Percentiles rank a stretch among this genome's conserved stretches.
phyloP scores from a whole-genome alignment of 2,888 invertebrate genomes.

The Pseudococcus jackbeardsleyi region DNA sequence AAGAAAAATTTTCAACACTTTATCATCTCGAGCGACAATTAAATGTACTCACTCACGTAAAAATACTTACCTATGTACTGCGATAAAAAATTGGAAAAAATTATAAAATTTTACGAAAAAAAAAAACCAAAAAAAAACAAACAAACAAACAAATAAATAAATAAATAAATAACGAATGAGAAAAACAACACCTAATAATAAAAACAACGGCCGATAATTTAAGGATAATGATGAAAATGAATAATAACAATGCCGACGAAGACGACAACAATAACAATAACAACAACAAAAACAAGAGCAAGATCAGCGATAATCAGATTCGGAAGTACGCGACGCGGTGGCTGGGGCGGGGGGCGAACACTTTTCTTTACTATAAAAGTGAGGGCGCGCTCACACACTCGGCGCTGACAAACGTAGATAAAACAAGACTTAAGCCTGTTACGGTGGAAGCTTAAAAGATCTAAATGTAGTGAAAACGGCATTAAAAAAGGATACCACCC shows the following conservation, averaged over 20 bases:
- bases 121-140: neutral
- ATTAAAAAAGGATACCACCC: conserved; percentile 64
- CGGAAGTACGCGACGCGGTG: neutral
- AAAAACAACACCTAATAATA: neutral
- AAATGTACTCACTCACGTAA: too few relatives aligned
- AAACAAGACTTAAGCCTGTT: conserved; percentile 65
- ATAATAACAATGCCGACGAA: neutral
- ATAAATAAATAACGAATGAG: too few relatives aligned
- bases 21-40: too few relatives aligned
- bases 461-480: conserved; percentile 64
- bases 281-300: neutral
- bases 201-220: neutral
- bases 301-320: conserved; percentile 13
- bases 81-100: neutral
- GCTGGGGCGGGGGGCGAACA: neutral
- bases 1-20: neutral
- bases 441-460: conserved; percentile 63
- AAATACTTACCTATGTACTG: neutral
- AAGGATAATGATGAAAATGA: neutral
- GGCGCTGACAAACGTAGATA: conserved; percentile 63
- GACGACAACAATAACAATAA: too few relatives aligned
- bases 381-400: conserved; percentile 59
- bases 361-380: conserved; percentile 48
- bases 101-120: neutral
- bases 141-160: too few relatives aligned